Conservation (phyloP, 1,140 invertebrate genomes). For the Bombus pyrosoma region DNA sequence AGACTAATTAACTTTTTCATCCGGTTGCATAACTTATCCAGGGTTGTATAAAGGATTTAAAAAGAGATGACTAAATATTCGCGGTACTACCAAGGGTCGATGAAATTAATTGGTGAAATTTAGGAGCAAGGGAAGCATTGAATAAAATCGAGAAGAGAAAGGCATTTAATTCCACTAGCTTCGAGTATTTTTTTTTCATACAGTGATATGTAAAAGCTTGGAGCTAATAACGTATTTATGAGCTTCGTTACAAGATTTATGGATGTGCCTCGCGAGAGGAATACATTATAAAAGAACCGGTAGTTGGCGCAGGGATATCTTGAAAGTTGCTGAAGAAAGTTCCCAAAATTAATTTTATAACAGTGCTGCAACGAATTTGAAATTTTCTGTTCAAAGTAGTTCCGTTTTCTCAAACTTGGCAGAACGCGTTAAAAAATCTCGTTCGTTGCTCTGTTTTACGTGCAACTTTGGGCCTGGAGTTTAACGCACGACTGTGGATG, state of each 20-base stretch:
- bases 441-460: neutral
- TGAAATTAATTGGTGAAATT: neutral
- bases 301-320: too few species aligned
- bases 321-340: neutral
- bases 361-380: neutral
- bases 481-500: neutral
- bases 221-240: neutral
- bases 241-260: neutral
- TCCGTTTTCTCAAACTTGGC: neutral
- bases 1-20: conserved; percentile 53
- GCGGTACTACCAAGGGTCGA: neutral
- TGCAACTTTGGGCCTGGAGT: neutral
- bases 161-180: neutral
- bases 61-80: conserved; percentile 1
- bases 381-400: neutral
- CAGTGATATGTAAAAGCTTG: neutral
- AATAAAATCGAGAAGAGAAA: neutral
- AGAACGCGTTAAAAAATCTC: neutral
- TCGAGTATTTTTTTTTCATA: neutral
- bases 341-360: conserved; percentile 4
- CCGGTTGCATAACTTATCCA: neutral
- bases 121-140: too few species aligned
- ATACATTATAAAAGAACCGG: too few species aligned
- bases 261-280: neutral
- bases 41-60: conserved; percentile 9